Percentiles rank a stretch among this genome's conserved stretches.
phyloP scores from a whole-genome alignment of 2,797 vertebrate genomes.

The Cirrhinus molitorella region DNA sequence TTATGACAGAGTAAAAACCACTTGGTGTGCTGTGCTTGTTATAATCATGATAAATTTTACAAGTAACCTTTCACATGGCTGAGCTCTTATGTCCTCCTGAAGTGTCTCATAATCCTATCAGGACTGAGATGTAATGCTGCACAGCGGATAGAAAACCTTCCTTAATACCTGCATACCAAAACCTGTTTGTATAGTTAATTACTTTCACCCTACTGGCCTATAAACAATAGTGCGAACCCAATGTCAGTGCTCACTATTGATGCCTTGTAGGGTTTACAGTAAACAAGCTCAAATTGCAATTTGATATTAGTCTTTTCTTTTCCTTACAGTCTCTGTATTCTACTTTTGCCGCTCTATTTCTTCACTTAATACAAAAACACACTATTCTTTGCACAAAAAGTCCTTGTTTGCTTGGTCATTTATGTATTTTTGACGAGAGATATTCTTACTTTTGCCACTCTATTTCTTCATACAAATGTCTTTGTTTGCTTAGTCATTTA shows the following conservation, averaged over 20 bases:
- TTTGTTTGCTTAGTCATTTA: neutral
- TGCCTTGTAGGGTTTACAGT: neutral
- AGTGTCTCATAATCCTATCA: slow-evolving; percentile 27
- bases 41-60: slow-evolving; percentile 1
- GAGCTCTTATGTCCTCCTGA: neutral
- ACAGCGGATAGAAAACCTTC: neutral
- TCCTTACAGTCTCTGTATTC: neutral
- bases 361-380: no score
- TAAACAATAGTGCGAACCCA: neutral
- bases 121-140: slow-evolving; percentile 1
- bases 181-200: neutral
- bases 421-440: neutral
- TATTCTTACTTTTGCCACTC: neutral
- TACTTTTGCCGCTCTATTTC: neutral
- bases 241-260: neutral
- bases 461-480: neutral
- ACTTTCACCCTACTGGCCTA: neutral
- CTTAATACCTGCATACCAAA: neutral
- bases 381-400: no score
- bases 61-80: slow-evolving; percentile 14
- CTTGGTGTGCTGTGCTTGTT: neutral
- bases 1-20: neutral
- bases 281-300: slow-evolving; percentile 4
- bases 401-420: neutral
- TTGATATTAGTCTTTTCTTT: neutral